These are phyloP conservation scores for Drosophila dunni DNA, from an alignment of 1,140 invertebrate species.

Conservation along the genomic window DNA sequence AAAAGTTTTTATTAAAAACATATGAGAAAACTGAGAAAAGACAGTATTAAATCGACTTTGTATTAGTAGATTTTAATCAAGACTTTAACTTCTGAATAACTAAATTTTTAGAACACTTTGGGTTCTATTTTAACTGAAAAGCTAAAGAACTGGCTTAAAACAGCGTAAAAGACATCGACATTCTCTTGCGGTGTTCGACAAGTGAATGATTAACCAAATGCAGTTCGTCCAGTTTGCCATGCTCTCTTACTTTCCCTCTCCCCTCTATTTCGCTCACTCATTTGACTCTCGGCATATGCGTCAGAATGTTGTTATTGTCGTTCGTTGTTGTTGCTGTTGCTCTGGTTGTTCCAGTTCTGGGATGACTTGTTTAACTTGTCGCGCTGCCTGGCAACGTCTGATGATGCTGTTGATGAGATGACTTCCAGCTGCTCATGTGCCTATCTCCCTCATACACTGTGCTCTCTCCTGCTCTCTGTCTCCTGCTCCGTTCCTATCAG, in stretches of 20 bases:
- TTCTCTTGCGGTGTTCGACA: not conserved
- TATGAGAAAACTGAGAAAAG: too few species aligned
- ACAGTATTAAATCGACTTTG: too few species aligned
- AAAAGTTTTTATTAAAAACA: too few species aligned
- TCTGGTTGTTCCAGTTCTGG: constrained; percentile 72
- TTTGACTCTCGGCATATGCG: constrained; percentile 15
- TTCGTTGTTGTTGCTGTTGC: constrained; percentile 30
- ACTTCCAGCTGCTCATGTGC: constrained; percentile 35
- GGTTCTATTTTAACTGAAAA: too few species aligned
- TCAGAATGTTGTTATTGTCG: constrained; percentile 40
- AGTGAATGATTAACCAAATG: constrained; percentile 21
- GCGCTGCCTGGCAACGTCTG: constrained; percentile 25
- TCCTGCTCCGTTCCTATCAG: not conserved
- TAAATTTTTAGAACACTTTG: too few species aligned
- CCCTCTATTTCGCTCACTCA: not conserved
- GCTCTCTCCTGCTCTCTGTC: constrained; percentile 14
- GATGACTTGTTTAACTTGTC: constrained; percentile 74
- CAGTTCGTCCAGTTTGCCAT: constrained; percentile 15
- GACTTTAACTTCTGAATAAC: too few species aligned
- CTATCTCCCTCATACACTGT: not conserved
- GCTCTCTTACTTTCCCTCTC: not conserved
- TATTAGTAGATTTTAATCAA: too few species aligned
- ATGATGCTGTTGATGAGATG: not conserved
- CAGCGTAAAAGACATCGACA: not conserved
- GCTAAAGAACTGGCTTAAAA: too few species aligned